Conservation (phyloP, 2,113 vertebrate species). For the Lipotes vexillifer region DNA sequence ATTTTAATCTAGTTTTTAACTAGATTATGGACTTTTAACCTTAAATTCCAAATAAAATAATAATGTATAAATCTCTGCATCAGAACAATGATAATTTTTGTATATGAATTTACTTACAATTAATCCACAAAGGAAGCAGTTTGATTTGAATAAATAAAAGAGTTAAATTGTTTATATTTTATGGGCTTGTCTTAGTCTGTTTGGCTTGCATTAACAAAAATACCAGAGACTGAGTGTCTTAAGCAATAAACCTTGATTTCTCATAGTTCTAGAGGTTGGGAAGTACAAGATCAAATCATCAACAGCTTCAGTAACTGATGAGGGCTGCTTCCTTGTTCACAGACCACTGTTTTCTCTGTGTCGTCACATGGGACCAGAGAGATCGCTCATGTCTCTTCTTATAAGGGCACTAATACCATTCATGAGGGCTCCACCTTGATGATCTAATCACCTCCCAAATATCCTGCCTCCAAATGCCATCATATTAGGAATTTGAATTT, state of each 20-base stretch:
- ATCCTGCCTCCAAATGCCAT: not conserved
- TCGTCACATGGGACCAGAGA: not conserved
- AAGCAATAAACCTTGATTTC: not conserved
- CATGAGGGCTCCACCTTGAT: not conserved
- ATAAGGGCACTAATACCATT: not conserved
- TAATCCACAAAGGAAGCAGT: not conserved
- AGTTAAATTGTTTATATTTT: not conserved
- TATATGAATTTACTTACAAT: not conserved
- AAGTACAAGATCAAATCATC: not conserved
- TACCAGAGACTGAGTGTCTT: not conserved
- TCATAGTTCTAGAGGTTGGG: not conserved
- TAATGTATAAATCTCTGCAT: not conserved
- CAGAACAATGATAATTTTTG: not conserved
- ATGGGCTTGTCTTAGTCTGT: not conserved
- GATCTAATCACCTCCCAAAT: not conserved
- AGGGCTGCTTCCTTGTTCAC: not conserved
- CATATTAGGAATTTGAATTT: not conserved
- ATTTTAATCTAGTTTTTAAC: not conserved
- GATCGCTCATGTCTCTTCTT: not conserved
- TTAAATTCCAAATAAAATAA: not conserved
- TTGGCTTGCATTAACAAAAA: not conserved
- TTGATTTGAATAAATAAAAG: not conserved
- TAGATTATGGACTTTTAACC: not conserved
- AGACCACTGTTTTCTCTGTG: not conserved
- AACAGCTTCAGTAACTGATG: not conserved